These are phyloP conservation scores for Tolmerus cingulatus DNA, from an alignment of 2,888 invertebrate genomes.

Conservation along the genomic window DNA sequence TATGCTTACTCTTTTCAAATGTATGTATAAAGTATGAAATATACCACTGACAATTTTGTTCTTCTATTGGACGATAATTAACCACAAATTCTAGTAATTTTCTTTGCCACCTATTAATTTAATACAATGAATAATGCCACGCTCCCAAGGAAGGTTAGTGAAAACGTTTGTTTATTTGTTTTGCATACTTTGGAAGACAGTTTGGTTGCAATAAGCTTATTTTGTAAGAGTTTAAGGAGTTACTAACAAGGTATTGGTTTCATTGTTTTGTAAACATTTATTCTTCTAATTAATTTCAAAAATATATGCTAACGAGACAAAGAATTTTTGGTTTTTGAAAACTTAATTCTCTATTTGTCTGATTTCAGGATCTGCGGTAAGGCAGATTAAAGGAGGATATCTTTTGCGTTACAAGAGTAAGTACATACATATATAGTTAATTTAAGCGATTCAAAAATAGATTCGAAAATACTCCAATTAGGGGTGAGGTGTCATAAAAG, in stretches of 20 bases:
- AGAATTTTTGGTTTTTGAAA: not conserved
- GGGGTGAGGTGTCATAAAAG: too few relatives aligned
- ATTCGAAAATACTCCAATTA: too few relatives aligned
- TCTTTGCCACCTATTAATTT: too few relatives aligned
- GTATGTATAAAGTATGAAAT: not conserved
- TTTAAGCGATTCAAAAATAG: not conserved
- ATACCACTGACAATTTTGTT: not conserved
- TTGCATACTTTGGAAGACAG: too few relatives aligned
- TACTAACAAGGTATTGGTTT: not conserved
- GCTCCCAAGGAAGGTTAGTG: too few relatives aligned
- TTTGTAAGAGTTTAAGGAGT: too few relatives aligned
- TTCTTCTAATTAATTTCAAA: too few relatives aligned
- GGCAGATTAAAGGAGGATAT: conserved; percentile 79
- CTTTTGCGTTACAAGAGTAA: conserved; percentile 79
- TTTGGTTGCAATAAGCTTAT: too few relatives aligned
- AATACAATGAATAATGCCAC: too few relatives aligned
- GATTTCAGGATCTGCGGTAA: conserved; percentile 70
- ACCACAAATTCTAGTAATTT: not conserved
- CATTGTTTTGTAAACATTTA: not conserved
- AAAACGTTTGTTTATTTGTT: too few relatives aligned
- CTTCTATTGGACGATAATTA: not conserved
- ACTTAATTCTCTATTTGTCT: conserved; percentile 44
- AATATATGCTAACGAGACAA: not conserved
- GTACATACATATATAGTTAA: conserved; percentile 63
- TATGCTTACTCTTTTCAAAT: not conserved